These are phyloP conservation scores for Dasypus novemcinctus DNA, from an alignment of 2,113 vertebrate genomes.

Conservation along the genomic window DNA sequence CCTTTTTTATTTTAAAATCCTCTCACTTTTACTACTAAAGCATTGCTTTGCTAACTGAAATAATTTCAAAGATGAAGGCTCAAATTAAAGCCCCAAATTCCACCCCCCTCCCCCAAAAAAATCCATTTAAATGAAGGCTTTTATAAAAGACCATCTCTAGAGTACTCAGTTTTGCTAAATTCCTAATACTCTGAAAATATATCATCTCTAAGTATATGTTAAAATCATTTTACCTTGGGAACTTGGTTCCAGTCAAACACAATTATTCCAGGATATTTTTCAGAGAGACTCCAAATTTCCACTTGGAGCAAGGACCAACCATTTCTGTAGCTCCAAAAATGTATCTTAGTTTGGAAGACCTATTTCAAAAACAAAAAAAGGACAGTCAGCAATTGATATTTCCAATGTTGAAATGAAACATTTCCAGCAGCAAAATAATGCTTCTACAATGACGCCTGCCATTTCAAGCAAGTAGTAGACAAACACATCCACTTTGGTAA, in stretches of 20 bases:
- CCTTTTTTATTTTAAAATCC: background rate
- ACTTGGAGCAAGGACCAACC: constrained; percentile 78
- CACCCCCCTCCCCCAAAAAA: too few relatives aligned
- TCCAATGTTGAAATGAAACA: constrained; percentile 62
- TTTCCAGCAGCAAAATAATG: constrained; percentile 46
- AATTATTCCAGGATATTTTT: constrained; percentile 82
- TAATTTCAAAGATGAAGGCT: background rate
- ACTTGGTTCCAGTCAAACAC: constrained; percentile 83
- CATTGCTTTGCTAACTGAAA: constrained; percentile 18
- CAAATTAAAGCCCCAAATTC: background rate
- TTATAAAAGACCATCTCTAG: background rate
- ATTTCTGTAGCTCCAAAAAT: constrained; percentile 81
- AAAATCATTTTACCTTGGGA: constrained; percentile 84
- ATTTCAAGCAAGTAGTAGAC: background rate
- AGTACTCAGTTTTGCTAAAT: background rate
- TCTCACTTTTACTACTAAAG: background rate
- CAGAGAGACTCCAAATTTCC: constrained; percentile 81
- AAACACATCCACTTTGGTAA: background rate
- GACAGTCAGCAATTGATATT: constrained; percentile 76
- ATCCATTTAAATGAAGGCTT: background rate
- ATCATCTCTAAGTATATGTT: background rate
- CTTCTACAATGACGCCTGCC: constrained; percentile 67
- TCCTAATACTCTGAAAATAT: background rate
- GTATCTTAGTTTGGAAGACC: constrained; percentile 76
- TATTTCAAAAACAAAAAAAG: constrained; percentile 76